phyloP scores from a whole-genome alignment of 2,797 vertebrate genomes.

The Platalea minor region DNA sequence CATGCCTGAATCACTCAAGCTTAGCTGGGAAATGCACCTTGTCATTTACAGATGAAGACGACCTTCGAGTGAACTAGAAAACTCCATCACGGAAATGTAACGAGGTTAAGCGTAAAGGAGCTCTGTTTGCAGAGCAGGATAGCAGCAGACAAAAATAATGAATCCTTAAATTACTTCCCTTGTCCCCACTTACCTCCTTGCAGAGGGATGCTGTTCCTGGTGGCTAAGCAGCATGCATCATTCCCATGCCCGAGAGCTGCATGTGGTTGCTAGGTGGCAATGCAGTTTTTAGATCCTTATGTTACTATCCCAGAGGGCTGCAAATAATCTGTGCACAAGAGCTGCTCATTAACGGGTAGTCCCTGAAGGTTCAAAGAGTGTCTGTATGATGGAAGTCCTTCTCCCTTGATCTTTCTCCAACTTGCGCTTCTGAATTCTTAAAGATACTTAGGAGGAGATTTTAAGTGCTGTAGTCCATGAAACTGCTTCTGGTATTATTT shows the following conservation, averaged over 20 bases:
- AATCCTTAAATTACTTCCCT: not conserved
- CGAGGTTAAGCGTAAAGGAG: not conserved
- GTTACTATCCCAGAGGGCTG: not conserved
- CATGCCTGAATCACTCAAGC: not conserved
- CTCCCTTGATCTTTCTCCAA: not conserved
- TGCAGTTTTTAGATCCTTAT: not conserved
- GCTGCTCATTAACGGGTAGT: not conserved
- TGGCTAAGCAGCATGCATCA: not conserved
- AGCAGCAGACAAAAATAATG: not conserved
- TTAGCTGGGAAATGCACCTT: not conserved
- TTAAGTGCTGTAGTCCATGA: not conserved
- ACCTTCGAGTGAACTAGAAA: not conserved
- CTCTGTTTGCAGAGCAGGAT: not conserved
- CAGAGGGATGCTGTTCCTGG: not conserved
- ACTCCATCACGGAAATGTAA: not conserved
- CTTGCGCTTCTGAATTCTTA: not conserved
- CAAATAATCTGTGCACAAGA: not conserved
- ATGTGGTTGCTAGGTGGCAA: not conserved
- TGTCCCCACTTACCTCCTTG: not conserved
- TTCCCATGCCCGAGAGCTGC: not conserved
- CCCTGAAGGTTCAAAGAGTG: not conserved
- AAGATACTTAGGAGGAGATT: not conserved
- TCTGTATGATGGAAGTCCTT: not conserved
- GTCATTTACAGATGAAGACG: not conserved
- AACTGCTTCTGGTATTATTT: not conserved